Evolutionary conservation across 2,113 vertebrate genomes (phyloP).

Genomic region (Rutilus rutilus): DNA sequence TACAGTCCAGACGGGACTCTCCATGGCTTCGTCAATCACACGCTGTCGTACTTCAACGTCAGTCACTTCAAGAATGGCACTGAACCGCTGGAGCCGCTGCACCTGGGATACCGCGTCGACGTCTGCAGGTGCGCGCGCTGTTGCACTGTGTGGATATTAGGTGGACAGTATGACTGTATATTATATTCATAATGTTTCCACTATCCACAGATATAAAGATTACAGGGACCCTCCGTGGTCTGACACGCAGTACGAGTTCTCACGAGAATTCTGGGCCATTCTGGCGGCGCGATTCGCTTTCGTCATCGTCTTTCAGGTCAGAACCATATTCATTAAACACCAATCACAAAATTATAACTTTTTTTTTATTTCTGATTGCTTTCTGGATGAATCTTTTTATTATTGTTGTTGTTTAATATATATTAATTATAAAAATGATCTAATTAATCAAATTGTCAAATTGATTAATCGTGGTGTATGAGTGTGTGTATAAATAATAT

Average conservation of each 20-base stretch:
- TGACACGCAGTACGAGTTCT: slow-evolving; percentile 85
- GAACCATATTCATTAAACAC: not conserved
- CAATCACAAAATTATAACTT: not conserved
- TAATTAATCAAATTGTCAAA: too few relatives aligned
- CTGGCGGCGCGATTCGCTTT: slow-evolving; percentile 91
- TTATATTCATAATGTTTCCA: slow-evolving; percentile 6
- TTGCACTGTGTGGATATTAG: too few relatives aligned
- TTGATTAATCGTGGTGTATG: too few relatives aligned
- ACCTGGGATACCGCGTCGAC: slow-evolving; percentile 84
- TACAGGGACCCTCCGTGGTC: slow-evolving; percentile 94
- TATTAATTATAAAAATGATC: too few relatives aligned
- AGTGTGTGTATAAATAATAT: too few relatives aligned
- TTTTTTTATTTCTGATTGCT: not conserved
- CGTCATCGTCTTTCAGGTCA: slow-evolving; percentile 95
- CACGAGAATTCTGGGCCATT: slow-evolving; percentile 97
- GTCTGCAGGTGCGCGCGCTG: slow-evolving; percentile 86
- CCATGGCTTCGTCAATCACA: slow-evolving; percentile 95
- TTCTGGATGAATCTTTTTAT: too few relatives aligned
- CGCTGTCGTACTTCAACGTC: slow-evolving; percentile 93
- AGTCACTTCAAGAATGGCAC: slow-evolving; percentile 88
- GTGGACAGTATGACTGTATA: not conserved
- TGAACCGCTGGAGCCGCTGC: slow-evolving; percentile 78
- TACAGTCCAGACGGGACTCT: slow-evolving; percentile 92
- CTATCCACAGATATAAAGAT: slow-evolving; percentile 88
- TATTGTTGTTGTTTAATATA: too few relatives aligned